Percentiles rank a stretch among this genome's conserved stretches.
Evolutionary conservation across 2,797 vertebrate genomes (phyloP).

Genomic region (Chloroceryle inda): DNA sequence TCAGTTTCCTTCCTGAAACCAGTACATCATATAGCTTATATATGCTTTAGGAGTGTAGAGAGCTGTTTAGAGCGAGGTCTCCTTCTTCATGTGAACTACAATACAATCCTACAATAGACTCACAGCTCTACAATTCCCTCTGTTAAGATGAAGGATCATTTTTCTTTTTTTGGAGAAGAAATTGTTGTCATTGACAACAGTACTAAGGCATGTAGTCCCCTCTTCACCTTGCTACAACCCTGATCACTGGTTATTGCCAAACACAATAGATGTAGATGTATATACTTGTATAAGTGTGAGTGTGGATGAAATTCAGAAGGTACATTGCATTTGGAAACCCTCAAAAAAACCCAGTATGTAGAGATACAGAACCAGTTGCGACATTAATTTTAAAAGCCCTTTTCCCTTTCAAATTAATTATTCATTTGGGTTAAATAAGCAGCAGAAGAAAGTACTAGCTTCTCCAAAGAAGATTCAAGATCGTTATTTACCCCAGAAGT

Average conservation of each 20-base stretch:
- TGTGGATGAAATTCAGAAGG: neutral
- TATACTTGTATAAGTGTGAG: neutral
- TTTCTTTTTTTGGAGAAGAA: neutral
- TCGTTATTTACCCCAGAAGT: fast-evolving
- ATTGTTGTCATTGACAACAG: neutral
- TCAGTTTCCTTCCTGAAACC: neutral
- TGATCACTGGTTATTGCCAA: neutral
- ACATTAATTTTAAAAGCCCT: neutral
- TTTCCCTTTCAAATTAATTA: neutral
- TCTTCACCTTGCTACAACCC: neutral
- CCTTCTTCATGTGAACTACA: neutral
- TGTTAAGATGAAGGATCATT: neutral
- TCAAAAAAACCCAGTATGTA: neutral
- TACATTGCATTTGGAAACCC: neutral
- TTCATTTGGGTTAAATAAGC: neutral
- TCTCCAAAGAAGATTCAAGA: neutral
- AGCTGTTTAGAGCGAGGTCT: neutral
- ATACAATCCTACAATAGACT: neutral
- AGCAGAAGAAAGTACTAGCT: neutral
- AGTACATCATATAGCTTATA: neutral
- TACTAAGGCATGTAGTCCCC: neutral
- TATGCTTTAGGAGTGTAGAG: neutral
- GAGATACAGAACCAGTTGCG: neutral
- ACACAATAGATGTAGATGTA: fast-evolving
- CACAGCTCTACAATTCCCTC: neutral